These are phyloP conservation scores for Stenichneumon culpator DNA, from an alignment of 2,888 invertebrate genomes.

Conservation along the genomic window DNA sequence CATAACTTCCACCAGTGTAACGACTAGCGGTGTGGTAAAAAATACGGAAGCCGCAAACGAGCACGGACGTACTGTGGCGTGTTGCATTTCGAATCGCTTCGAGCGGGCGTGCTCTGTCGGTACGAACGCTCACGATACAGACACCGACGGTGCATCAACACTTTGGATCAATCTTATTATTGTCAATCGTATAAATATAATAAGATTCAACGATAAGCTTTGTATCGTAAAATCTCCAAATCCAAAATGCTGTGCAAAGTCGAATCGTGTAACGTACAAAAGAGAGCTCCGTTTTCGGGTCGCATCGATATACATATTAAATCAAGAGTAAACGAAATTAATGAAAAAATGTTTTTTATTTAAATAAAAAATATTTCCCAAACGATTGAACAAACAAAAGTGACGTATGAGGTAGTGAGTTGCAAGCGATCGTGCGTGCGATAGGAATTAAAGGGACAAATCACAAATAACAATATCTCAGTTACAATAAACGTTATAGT, in stretches of 20 bases:
- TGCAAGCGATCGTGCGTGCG: background rate
- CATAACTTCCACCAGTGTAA: no score
- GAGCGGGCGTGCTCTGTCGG: background rate
- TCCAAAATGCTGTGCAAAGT: background rate
- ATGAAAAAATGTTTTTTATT: background rate
- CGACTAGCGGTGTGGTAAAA: background rate
- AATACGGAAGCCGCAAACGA: background rate
- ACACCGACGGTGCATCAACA: background rate
- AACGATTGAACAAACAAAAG: background rate
- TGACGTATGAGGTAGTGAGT: background rate
- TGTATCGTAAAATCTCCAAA: no score
- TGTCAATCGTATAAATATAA: no score
- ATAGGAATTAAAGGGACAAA: background rate
- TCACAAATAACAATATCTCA: background rate
- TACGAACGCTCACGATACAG: background rate
- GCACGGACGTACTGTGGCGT: no score
- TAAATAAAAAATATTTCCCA: background rate
- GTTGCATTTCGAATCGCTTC: background rate
- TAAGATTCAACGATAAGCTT: no score
- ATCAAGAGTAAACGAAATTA: background rate
- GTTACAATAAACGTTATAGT: background rate
- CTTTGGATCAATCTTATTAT: background rate
- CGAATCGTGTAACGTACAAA: background rate
- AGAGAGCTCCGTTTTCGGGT: no score
- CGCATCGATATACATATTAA: background rate